Percentiles rank a stretch among this genome's conserved stretches.
Conservation (phyloP, 1,140 invertebrate species). For the Drosophila teissieri region DNA sequence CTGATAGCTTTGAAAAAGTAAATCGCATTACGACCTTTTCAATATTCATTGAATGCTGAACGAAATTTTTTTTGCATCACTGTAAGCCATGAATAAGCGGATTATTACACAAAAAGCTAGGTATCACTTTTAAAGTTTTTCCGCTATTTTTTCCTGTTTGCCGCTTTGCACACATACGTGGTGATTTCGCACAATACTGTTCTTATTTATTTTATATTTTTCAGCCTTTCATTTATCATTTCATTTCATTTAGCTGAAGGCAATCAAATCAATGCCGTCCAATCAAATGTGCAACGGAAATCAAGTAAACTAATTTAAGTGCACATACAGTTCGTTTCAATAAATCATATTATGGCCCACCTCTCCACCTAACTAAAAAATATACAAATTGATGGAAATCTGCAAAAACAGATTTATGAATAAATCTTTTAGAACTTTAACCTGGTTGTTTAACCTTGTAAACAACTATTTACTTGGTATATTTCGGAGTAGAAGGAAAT, state of each 20-base stretch:
- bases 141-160: not conserved
- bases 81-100: conserved; percentile 19
- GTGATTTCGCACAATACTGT: not conserved
- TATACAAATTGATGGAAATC: no score
- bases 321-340: conserved; percentile 49
- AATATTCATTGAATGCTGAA: not conserved
- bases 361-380: not conserved
- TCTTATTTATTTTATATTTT: conserved; percentile 14
- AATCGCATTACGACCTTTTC: not conserved
- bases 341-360: conserved; percentile 30
- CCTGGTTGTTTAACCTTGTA: no score
- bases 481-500: no score
- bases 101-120: conserved; percentile 8
- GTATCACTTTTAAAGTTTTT: conserved; percentile 22
- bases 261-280: conserved; percentile 22
- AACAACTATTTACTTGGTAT: no score
- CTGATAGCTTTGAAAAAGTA: not conserved
- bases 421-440: no score
- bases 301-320: conserved; percentile 58
- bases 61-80: not conserved
- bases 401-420: no score
- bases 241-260: not conserved
- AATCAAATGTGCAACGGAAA: conserved; percentile 49
- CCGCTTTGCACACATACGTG: not conserved
- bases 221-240: conserved; percentile 15